Evolutionary conservation across 2,888 invertebrate genomes (phyloP), one percentile per base, ranked within the genome.

Genomic region (Creontiades dilutus): DNA sequence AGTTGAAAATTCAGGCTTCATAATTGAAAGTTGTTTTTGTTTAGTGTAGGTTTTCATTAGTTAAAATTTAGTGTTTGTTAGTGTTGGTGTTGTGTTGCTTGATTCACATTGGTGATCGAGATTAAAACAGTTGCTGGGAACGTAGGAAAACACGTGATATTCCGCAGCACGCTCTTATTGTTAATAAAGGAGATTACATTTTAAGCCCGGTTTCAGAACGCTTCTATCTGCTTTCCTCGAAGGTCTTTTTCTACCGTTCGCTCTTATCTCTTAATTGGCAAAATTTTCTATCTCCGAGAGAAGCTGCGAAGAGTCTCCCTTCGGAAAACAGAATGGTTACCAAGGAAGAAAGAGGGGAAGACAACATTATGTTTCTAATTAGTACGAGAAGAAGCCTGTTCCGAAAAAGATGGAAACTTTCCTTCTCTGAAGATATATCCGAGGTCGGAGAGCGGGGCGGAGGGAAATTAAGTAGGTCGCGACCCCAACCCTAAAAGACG

Each of bases 361-460:
- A 23, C 19, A 82, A 52, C 82, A 82, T 82, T 52, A 82, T 82
- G 82, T 82, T 82, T 82, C 82, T 82, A 82, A 82, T 82, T 82
- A 82, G 82, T 82, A 52, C 27, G 52, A 68, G 19, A 13, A 27
- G 68, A 13, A 68, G 23, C 27, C 68, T 19, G 68, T 19, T 68
- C 68, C 68, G 23, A 68, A 68, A 52, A 68, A 68, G 68, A 68
- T 12, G 68, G 68, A 27, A 68, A 68, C 68, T 23, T 23, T 23
- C 68, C 68, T 0, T 68, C 9, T 19, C 23, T 23, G 9, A 68
- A 68, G 68, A 68, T 68, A 68, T 68, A 68, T 68, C 68, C 23
- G 23, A 23, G 0, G 68, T 12, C 27, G 68, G 68, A 13, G 61
- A 48, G 48, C 37, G 37, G 7, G 37, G 37, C 37, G n/a, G n/a